Base-by-base conservation (phyloP, 2,888 invertebrate genomes). In the Fragum fragum region DNA sequence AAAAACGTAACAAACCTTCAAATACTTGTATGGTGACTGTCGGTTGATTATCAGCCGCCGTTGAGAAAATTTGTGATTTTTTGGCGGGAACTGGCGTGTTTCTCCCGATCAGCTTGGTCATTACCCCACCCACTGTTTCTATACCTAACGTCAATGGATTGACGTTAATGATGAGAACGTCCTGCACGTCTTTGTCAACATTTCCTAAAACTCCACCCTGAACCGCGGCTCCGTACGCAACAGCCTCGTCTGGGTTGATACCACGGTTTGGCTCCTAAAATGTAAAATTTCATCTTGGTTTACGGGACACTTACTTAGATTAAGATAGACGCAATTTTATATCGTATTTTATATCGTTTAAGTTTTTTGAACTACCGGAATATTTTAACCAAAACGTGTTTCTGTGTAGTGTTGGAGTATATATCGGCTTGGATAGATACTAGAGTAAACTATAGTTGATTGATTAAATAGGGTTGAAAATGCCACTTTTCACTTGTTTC, bases 31-130 rank as follows among this genome's bases (percentile, higher is more conserved):
- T 99, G 88, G 99, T 99, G 73, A 99, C 99, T 1, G 99, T 98
- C 95, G 99, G 98, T 95, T 99, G 99, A 95, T 99, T 99, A 95
- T 99, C 99, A 39, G 98, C 98, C 75, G 99, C 99, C 0, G 99
- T 99, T 0, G 99, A 99, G 97, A 99, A 99, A 94, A 99, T 98
- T 95, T 99, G 99, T 0, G 98, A 98, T 95, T 99, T 99, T 96
- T 99, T 99, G 73, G 99, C 99, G 28, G 99, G 99, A 93, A 99
- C 99, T 88, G 99, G 99, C 29, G 99, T 99, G 96, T 99, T 99
- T 91, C 99, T 83, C 73, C 98, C 97, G 94, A 99, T 99, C 75
- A 99, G 96, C 94, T 99, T 99, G 90, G 99, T 99, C 99, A 99
- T 99, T 32, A 99, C 99, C 88, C 99, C 99, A 86, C 99, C 99